Base-by-base conservation (phyloP, 2,113 vertebrate genomes). In the Hypanus sabinus region DNA sequence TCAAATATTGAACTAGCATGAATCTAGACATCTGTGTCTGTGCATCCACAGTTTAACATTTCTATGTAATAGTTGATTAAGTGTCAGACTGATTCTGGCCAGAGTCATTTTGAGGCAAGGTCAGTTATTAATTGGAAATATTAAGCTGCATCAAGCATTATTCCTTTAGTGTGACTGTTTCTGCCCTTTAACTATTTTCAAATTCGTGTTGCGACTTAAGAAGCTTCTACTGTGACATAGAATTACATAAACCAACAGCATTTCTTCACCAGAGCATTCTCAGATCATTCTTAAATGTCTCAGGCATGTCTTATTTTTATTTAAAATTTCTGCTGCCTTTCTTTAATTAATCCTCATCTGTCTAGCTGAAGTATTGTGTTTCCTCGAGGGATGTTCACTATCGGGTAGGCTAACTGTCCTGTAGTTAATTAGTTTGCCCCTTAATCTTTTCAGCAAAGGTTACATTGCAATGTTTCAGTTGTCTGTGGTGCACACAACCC, bases 281-380 rank as follows among this genome's bases (percentile, higher is more conserved):
- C 85, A 88, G 14, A 88, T 1, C 27, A 62, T 4, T 30, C 8
- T 24, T 88, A 62, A 62, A 65, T 33, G 18, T 62, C 30, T 65
- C 85, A 88, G 57, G 85, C 57, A 60, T 87, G 83, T 57, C 83
- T 87, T 30, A 11, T 30, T 60, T 87, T 57, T n/a, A n/a, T 46
- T 88, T 65, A n/a, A 88, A 30, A 88, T 88, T 30, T 11, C 83
- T n/a, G 14, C 27, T 65, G 60, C 27, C 30, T 88, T 0, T 12
- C 30, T 16, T 88, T 88, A 88, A 88, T 88, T 88, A 88, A 88
- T 62, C 12, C 85, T n/a, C 16, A 60, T 62, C 85, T 62, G n/a
- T 88, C 30, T 62, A 2, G 27, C 57, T 88, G 60, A 88, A 60
- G 57, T 18, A 88, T 88, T 88, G 62, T 87, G 55, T 0, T 12